Evolutionary conservation across 2,797 vertebrate genomes (phyloP).

Genomic region (Hafferia zeledoni): DNA sequence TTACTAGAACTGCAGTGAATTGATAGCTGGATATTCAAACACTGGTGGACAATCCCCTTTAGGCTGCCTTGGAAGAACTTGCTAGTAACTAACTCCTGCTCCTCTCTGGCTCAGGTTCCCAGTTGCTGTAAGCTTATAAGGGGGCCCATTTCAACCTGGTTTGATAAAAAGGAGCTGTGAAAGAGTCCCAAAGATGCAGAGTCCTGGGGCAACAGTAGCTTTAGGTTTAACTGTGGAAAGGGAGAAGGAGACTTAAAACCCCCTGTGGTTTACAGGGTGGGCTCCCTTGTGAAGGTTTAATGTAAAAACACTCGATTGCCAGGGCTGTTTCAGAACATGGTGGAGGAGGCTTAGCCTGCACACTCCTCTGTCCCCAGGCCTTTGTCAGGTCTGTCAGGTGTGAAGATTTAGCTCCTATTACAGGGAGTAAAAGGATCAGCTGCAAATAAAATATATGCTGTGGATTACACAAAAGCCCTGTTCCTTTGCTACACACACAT

Average conservation of each 20-base stretch:
- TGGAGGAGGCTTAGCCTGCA: not conserved
- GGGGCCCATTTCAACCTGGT: not conserved
- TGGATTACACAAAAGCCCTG: conserved; percentile 43
- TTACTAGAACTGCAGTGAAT: conserved; percentile 44
- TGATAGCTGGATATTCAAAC: conserved; percentile 61
- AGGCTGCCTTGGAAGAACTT: conserved; percentile 62
- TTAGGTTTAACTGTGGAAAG: not conserved
- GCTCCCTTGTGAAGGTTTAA: not conserved
- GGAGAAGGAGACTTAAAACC: not conserved
- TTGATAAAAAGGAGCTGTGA: not conserved
- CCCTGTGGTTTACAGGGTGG: not conserved
- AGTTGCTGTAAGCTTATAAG: not conserved
- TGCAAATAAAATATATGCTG: conserved; percentile 51
- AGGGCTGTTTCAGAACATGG: not conserved
- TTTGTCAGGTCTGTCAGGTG: conserved; percentile 41
- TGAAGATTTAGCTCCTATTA: conserved; percentile 65
- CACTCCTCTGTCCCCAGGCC: not conserved
- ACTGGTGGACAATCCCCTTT: conserved; percentile 58
- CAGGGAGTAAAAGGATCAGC: conserved; percentile 49
- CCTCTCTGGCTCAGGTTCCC: conserved; percentile 37
- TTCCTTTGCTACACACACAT: not conserved
- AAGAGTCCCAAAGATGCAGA: not conserved
- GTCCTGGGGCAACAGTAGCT: not conserved
- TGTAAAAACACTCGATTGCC: not conserved
- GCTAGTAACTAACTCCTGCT: conserved; percentile 54